Percentiles rank a stretch among this genome's conserved stretches.
Evolutionary conservation across 2,113 vertebrate species (phyloP).

Genomic region (Casuarius casuarius): DNA sequence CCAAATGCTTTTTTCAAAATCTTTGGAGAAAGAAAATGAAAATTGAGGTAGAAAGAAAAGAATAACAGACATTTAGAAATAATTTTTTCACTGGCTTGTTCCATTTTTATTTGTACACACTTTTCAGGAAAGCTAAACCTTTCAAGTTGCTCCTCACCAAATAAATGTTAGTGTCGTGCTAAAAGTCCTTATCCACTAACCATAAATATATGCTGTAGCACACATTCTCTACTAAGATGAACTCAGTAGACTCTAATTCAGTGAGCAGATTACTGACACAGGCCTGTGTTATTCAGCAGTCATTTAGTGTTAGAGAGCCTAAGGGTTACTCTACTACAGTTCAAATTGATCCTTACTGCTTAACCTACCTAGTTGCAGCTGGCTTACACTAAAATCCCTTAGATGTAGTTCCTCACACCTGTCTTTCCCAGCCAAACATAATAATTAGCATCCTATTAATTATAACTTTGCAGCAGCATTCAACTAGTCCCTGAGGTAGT

Average conservation of each 20-base stretch:
- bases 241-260: background rate
- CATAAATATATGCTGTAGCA: background rate
- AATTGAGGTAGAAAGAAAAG: background rate
- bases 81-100: background rate
- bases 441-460: background rate
- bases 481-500: background rate
- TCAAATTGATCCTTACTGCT: background rate
- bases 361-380: background rate
- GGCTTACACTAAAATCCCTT: background rate
- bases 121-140: background rate
- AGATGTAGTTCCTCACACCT: background rate
- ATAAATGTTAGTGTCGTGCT: background rate
- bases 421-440: background rate
- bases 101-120: background rate
- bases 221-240: background rate
- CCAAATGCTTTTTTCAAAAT: background rate
- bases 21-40: background rate
- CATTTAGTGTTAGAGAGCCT: background rate
- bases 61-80: background rate
- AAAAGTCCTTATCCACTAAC: background rate
- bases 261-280: accelerated
- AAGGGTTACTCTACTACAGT: background rate
- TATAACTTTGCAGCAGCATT: background rate
- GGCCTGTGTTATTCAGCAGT: background rate
- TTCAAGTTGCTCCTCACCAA: background rate